These are phyloP conservation scores for Labeo rohita DNA, from an alignment of 2,113 vertebrate species.

Conservation along the genomic window DNA sequence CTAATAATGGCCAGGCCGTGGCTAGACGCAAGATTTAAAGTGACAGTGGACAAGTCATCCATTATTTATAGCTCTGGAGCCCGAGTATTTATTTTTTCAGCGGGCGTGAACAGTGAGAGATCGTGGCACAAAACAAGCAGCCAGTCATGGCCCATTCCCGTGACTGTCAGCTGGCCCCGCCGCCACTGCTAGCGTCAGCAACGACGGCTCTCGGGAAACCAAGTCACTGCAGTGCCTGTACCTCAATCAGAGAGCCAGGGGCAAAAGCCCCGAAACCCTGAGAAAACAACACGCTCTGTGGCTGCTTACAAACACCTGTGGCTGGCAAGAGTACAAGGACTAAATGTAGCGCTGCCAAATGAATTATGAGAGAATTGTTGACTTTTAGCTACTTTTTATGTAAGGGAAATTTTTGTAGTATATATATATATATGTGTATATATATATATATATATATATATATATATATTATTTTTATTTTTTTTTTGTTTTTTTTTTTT, in stretches of 20 bases:
- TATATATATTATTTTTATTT: no score
- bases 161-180: constrained; percentile 68
- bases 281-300: constrained; percentile 3
- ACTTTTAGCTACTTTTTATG: neutral
- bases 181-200: constrained; percentile 27
- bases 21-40: constrained; percentile 78
- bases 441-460: no score
- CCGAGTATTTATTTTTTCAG: constrained; percentile 76
- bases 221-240: neutral
- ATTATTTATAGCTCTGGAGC: constrained; percentile 79
- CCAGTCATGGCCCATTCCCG: constrained; percentile 72
- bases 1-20: constrained; percentile 76
- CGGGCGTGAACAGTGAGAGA: constrained; percentile 73
- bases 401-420: neutral
- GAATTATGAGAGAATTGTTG: neutral
- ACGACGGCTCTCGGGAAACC: neutral
- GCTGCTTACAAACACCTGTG: constrained; percentile 33
- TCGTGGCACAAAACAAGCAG: constrained; percentile 79
- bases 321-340: constrained; percentile 28
- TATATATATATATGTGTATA: neutral
- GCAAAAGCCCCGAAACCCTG: constrained; percentile 38
- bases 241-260: constrained; percentile 47
- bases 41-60: constrained; percentile 82
- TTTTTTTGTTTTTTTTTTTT: no score
- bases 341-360: neutral